Evolutionary conservation across 2,888 invertebrate species (phyloP), one percentile per base, ranked within the genome.

Genomic region (Drosophila glabriapex): DNA sequence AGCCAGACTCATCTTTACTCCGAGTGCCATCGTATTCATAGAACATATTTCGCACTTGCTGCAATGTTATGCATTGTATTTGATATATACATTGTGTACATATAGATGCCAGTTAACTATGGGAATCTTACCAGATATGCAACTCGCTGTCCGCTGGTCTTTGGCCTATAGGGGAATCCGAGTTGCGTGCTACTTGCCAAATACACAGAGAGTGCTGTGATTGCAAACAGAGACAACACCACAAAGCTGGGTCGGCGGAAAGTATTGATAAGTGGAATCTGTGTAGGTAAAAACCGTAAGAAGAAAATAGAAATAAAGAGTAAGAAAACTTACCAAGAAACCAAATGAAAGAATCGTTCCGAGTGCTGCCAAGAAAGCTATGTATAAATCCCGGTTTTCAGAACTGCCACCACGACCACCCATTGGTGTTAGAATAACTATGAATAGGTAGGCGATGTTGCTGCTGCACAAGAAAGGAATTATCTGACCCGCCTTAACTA

Each of bases 111-210:
- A 43, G 9, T 16, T 16, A 19, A 1, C 3, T 10, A 0, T n/a
- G 0, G 0, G 0, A 4, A 1, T 50, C 59, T 63, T 25, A 95
- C 95, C 85, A 94, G 85, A 39, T 94, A 91, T 49, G 94, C 25
- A 6, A 80, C 63, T 9, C 80, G 91, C 78, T 95, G 94, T 0
- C 94, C 94, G 41, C 92, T 91, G 1, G 93, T 92, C 62, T 94
- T 93, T 41, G 93, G 93, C 22, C 94, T 93, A 81, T 94, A 95
- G 0, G 95, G 95, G 78, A 95, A 95, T 22, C 95, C 95, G 14
- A 95, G 73, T 2, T 94, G 93, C 1, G 95, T 95, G 28, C 94
- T 90, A 19, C 86, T 68, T 9, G 82, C 85, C 3, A 74, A 50
- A 22, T 68, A 74, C 9, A 71, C 28, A 28, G 61, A 52, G 6